Base-by-base conservation (phyloP, 2,797 vertebrate genomes). In the Enteromius argenteus region DNA sequence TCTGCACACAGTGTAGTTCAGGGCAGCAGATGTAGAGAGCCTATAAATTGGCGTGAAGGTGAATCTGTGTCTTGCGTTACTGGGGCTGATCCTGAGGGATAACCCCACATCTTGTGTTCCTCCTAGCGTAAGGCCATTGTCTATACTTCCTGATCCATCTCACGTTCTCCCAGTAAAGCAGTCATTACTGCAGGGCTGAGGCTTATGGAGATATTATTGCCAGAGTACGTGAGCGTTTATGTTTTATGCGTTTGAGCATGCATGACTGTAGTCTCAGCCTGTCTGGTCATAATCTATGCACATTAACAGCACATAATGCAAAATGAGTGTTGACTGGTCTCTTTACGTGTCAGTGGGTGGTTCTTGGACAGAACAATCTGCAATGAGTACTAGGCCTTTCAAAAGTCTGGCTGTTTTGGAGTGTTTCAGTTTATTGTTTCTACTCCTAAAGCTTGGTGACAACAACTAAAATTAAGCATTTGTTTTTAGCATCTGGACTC, bases 41-140 rank as follows among this genome's bases (percentile, higher is more conserved):
- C 71, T 81, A 68, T 76, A 86, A 82, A 87, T 85, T 79, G 75
- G 79, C 30, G 5, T 75, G 86, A 69, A 86, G 83, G 71, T 81
- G 81, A 82, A 88, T 85, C 69, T 81, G 42, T 81, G 35, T 79
- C 32, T 58, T 51, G 21, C 21, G 27, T 78, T 84, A 72, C 73
- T 69, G 11, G 68, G 78, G 44, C 42, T 62, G 80, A 76, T 81
- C 83, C 78, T 84, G 32, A 80, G 81, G 80, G 77, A 87, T 49
- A 17, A 53, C 46, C 67, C 9, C 72, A 44, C 2, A 71, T 79
- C 35, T 42, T 64, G 60, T 35, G 19, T 80, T 77, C 58, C 30
- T 78, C 44, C 15, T n/a, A 68, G 60, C n/a, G 17, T 78, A 58
- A 81, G 73, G 71, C 19, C 75, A 68, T 73, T 51, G 80, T 75